Conservation (phyloP, 2,113 vertebrate species). For the Vulpes lagopus region DNA sequence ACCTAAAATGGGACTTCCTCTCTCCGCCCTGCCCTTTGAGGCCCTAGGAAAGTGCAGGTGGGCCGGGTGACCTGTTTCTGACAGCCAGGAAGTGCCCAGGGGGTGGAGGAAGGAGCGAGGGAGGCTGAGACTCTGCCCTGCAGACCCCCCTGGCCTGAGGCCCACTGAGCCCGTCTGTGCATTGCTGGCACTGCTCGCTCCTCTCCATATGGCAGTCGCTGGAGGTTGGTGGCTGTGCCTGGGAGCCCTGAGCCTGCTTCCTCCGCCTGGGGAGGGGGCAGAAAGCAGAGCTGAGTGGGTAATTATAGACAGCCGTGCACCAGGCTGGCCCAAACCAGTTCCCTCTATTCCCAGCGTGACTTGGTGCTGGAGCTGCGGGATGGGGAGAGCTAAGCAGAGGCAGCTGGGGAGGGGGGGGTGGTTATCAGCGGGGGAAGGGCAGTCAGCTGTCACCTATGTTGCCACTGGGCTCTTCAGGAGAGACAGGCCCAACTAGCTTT, state of each 20-base stretch:
- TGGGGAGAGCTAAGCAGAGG: constrained; percentile 37
- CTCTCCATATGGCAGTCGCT: constrained; percentile 59
- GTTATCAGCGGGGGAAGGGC: not conserved
- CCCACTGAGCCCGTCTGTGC: not conserved
- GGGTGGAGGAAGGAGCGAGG: not conserved
- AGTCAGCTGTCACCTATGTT: constrained; percentile 34
- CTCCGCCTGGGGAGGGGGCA: constrained; percentile 37
- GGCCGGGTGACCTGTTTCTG: not conserved
- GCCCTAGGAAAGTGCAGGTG: not conserved
- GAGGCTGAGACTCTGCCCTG: not conserved
- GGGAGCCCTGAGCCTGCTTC: constrained; percentile 73
- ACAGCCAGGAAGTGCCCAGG: not conserved
- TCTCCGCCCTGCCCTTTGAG: not conserved
- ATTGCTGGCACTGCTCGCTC: constrained; percentile 39
- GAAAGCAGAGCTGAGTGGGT: not conserved
- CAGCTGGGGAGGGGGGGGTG: constrained; percentile 32
- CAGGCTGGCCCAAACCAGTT: constrained; percentile 58
- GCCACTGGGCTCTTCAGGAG: not conserved
- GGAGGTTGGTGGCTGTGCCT: constrained; percentile 60
- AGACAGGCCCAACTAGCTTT: not conserved
- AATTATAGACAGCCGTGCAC: constrained; percentile 70
- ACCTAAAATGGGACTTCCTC: not conserved
- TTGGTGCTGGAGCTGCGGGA: not conserved
- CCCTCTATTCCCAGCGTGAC: constrained; percentile 43
- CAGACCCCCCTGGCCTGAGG: not conserved